Percentiles rank a stretch among this genome's conserved stretches.
Evolutionary conservation across 2,888 invertebrate genomes (phyloP).

Genomic region (Spisula subtruncata): DNA sequence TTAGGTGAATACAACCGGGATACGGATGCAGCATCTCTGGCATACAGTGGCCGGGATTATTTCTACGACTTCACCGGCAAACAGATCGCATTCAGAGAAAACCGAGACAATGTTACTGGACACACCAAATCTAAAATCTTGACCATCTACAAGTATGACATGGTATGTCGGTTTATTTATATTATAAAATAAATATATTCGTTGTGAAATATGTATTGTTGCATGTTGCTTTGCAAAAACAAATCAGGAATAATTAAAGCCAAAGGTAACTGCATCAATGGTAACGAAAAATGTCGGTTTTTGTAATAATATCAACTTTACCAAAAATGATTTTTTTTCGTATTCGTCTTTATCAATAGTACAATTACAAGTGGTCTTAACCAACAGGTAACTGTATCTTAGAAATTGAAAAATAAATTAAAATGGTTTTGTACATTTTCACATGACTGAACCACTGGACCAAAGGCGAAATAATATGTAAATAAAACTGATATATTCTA

Average conservation of each 20-base stretch:
- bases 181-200: too few species aligned
- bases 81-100: conserved; percentile 56
- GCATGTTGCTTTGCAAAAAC: background rate
- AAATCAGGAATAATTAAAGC: background rate
- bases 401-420: too few species aligned
- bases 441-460: background rate
- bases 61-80: conserved; percentile 56
- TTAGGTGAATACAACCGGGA: conserved; percentile 69
- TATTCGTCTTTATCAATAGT: too few species aligned
- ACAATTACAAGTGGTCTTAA: too few species aligned
- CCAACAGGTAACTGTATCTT: too few species aligned
- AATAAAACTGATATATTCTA: background rate
- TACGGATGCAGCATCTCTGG: conserved; percentile 61
- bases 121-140: conserved; percentile 35
- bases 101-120: conserved; percentile 52
- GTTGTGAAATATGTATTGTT: background rate
- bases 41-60: conserved; percentile 52
- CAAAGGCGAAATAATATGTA: background rate
- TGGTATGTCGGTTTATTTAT: conserved; percentile 26
- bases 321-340: too few species aligned
- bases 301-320: too few species aligned
- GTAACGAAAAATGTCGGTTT: too few species aligned
- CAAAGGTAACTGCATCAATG: too few species aligned
- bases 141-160: conserved; percentile 58
- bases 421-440: too few species aligned